Base-by-base conservation (phyloP, 2,113 vertebrate genomes). In the Anthoscopus minutus region DNA sequence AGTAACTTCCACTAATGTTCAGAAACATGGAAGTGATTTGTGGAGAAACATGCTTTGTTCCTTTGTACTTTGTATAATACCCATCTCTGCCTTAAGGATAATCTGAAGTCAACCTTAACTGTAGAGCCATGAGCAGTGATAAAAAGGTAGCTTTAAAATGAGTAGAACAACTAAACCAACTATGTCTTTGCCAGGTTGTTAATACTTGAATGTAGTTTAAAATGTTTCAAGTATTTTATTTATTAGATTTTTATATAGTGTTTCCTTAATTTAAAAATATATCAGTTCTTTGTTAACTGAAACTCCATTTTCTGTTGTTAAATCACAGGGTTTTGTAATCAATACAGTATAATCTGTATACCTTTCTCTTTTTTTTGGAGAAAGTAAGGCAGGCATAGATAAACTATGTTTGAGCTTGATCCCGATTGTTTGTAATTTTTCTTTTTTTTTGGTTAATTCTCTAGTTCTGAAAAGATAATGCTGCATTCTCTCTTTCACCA, bases 21-120 rank as follows among this genome's bases (percentile, higher is more conserved):
- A 91, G 87, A 87, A 91, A 74, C 73, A 94, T 94, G 96, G 95
- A 95, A 95, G 73, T 96, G 89, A 95, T 96, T 89, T 94, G 54
- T 50, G 74, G 57, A 92, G 66, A 88, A 95, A 86, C 38, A 86
- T 10, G 88, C 79, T 92, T 90, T 94, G 74, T 88, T 93, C 81
- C 74, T 93, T 80, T 88, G 45, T 88, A 58, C 74, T 93, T 92
- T 86, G 69, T 69, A 54, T 92, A 89, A 17, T 73, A 65, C 6
- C 50, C 80, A 4, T 72, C 19, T 88, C 70, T 96, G 90, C 88
- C 74, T 93, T 90, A 93, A 92, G 88, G 58, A 92, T 86, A 83
- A 88, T 25, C 71, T 95, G 54, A 83, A 94, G 58, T 77, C 88
- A 89, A 7, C 35, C 54, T 73, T 70, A 57, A 51, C 62, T 92